Evolutionary conservation across 2,797 vertebrate genomes (phyloP), one percentile per base, ranked within the genome.

Genomic region (Anableps anableps): DNA sequence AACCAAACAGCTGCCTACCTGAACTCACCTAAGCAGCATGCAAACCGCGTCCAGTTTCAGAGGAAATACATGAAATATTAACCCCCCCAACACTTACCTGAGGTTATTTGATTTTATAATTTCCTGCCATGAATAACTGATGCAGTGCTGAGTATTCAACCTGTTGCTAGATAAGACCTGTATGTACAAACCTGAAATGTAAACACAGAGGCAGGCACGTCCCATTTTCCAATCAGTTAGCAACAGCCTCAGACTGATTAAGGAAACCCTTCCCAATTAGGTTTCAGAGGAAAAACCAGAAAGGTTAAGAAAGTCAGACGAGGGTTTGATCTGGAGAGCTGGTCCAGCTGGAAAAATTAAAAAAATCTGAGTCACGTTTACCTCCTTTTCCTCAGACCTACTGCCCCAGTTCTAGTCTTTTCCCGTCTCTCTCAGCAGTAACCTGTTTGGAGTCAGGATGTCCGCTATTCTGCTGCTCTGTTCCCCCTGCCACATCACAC

Each of bases 401-500:
- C 85, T 85, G 81, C 47, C 82, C 70, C 60, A 60, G 62, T 71
- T 31, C 7, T 75, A 75, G 41, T 70, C 80, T 82, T 86, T 80
- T 71, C 72, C 85, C 62, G 84, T 74, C 78, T 68, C 83, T 80
- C 79, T 86, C 68, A 79, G 74, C 62, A 83, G 75, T 79, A 86
- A 84, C 87, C 81, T 80, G 88, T 81, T 72, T 75, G 78, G 70
- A 94, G 92, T 89, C 91, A 90, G 88, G 90, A 93, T 84, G 84
- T 91, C 91, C 86, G 77, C 87, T 90, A 76, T 68, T 87, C 91
- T 92, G 83, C 74, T 48, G 81, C 86, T 89, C 78, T 88, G 76
- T 90, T 94, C 89, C 87, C 90, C 85, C 88, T 90, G 88, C 90
- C 93, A 94, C 93, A 93, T 90, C 88, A 90, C 70, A 89, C 89